These are phyloP conservation scores for Pungitius pungitius DNA, from an alignment of 2,113 vertebrate species.

Conservation along the genomic window DNA sequence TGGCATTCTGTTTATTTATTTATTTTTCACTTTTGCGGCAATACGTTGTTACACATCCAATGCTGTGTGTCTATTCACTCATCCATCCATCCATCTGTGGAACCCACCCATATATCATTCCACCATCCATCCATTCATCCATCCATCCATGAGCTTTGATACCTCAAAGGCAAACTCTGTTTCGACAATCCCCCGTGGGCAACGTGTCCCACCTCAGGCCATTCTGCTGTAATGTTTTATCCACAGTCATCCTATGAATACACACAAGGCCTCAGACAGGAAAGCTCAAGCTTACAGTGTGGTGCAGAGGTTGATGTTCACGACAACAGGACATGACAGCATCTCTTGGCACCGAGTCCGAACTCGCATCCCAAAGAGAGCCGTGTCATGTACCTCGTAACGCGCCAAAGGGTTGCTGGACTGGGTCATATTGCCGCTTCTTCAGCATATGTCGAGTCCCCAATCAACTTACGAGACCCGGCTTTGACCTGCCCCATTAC, in stretches of 20 bases:
- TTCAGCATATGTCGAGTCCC: conserved; percentile 70
- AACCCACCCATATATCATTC: conserved; percentile 44
- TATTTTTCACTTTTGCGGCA: not conserved
- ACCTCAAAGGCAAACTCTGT: conserved; percentile 48
- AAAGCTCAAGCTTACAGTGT: conserved; percentile 48
- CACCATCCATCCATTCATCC: conserved; percentile 20
- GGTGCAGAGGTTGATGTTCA: conserved; percentile 64
- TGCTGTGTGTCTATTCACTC: conserved; percentile 9
- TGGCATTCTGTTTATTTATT: not conserved
- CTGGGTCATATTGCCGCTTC: conserved; percentile 57
- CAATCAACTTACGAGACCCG: conserved; percentile 56
- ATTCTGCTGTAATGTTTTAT: conserved; percentile 53
- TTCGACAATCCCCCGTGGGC: conserved; percentile 46
- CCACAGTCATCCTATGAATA: conserved; percentile 58
- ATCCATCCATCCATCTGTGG: conserved; percentile 22
- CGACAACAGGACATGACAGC: conserved; percentile 68
- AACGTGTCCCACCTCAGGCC: conserved; percentile 52
- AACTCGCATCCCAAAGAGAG: conserved; percentile 60
- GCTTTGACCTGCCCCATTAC: conserved; percentile 69
- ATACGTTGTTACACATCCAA: not conserved
- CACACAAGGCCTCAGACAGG: conserved; percentile 48
- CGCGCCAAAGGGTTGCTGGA: conserved; percentile 53
- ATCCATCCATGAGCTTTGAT: conserved; percentile 53
- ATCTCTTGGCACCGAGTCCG: conserved; percentile 48
- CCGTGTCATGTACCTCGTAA: conserved; percentile 56